Percentiles rank a stretch among this genome's conserved stretches.
Conservation (phyloP, 2,797 vertebrate species). For the Rhinichthys osculus region DNA sequence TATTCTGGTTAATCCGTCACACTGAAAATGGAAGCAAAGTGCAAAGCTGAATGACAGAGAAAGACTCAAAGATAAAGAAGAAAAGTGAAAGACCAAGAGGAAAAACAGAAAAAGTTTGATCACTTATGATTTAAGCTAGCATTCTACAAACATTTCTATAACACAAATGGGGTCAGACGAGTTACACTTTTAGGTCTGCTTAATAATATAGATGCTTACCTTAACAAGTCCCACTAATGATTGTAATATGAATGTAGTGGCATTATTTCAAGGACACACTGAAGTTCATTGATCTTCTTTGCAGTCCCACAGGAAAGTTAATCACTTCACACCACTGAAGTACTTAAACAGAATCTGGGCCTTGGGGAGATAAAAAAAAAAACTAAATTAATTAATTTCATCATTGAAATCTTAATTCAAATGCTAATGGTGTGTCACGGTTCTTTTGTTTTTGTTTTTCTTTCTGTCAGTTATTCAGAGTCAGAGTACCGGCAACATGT, state of each 20-base stretch:
- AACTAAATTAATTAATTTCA: background rate
- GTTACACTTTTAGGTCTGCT: background rate
- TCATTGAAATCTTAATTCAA: background rate
- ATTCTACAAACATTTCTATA: background rate
- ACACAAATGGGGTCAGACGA: background rate
- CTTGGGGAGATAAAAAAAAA: background rate
- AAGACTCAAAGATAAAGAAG: background rate
- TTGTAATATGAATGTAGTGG: background rate
- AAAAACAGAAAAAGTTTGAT: no score
- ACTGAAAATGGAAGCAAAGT: background rate
- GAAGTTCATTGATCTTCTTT: background rate
- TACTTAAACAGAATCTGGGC: background rate
- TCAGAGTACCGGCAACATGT: no score
- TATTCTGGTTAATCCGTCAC: background rate
- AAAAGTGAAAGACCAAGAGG: background rate
- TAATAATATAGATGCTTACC: background rate
- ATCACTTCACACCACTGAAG: background rate
- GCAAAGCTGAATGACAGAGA: background rate
- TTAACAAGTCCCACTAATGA: background rate
- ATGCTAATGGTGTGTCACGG: background rate
- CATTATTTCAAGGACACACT: conserved; percentile 14
- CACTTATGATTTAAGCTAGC: background rate
- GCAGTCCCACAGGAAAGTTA: background rate
- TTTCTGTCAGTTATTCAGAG: background rate
- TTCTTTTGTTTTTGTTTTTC: background rate